phyloP scores from a whole-genome alignment of 2,113 vertebrate species.

The Gavia stellata region DNA sequence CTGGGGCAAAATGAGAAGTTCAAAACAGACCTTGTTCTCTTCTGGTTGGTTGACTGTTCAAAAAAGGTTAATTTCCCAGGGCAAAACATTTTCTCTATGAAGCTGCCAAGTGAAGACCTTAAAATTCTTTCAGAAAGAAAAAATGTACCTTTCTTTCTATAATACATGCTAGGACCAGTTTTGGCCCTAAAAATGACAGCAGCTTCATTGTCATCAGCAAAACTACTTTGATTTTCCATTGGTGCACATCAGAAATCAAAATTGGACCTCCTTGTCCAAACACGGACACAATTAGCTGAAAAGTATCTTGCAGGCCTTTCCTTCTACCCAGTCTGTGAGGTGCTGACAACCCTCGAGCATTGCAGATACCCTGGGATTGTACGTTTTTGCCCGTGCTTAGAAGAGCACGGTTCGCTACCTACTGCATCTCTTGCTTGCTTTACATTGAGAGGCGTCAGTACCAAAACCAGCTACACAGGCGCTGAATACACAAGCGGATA shows the following conservation, averaged over 20 bases:
- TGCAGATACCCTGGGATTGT: neutral
- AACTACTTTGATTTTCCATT: neutral
- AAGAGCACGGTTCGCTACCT: rapidly evolving
- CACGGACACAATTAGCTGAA: neutral
- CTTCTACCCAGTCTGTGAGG: neutral
- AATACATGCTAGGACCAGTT: neutral
- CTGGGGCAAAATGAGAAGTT: neutral
- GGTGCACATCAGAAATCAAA: neutral
- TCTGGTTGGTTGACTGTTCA: neutral
- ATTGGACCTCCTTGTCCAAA: neutral
- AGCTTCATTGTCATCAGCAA: neutral
- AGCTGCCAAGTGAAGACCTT: neutral
- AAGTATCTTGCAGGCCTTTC: neutral
- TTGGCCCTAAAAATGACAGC: neutral
- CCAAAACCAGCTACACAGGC: neutral
- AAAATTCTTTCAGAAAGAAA: neutral
- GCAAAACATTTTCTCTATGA: neutral
- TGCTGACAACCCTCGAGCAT: neutral
- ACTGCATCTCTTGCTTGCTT: neutral
- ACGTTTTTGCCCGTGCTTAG: neutral
- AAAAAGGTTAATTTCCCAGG: neutral
- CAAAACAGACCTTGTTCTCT: neutral
- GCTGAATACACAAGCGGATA: neutral
- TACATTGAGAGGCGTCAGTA: neutral
- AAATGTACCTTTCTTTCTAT: neutral